Evolutionary conservation across 2,888 invertebrate genomes (phyloP).

Genomic region (Schrankia costaestrigalis): DNA sequence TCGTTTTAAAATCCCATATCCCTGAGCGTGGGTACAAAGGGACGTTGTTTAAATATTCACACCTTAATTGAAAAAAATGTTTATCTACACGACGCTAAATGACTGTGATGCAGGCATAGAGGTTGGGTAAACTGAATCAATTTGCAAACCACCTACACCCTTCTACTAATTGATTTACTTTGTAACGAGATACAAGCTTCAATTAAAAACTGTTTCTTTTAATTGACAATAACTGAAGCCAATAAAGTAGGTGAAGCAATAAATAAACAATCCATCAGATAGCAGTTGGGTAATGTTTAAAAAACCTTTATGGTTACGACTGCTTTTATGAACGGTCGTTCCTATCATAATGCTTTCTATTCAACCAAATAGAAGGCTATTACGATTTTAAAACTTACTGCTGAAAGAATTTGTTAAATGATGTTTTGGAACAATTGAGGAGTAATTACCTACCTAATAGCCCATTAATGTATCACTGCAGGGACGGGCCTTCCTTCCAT

Average conservation of each 20-base stretch:
- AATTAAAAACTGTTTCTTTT: constrained; percentile 65
- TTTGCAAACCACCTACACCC: constrained; percentile 50
- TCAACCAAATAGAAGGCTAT: too few species aligned
- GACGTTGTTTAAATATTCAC: constrained; percentile 18
- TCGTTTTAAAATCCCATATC: constrained; percentile 11
- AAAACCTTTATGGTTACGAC: constrained; percentile 6
- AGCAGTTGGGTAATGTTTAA: constrained; percentile 9
- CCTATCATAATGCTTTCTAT: too few species aligned
- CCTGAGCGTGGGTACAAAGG: constrained; percentile 10
- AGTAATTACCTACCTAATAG: too few species aligned
- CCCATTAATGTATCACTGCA: too few species aligned
- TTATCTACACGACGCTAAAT: constrained; percentile 23
- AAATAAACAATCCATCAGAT: constrained; percentile 31
- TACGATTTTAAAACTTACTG: too few species aligned
- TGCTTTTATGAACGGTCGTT: too few species aligned
- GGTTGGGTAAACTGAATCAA: constrained; percentile 54
- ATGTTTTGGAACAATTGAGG: too few species aligned
- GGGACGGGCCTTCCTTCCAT: too few species aligned
- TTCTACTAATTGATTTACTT: constrained; percentile 75
- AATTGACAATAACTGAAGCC: constrained; percentile 53
- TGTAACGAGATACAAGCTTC: constrained; percentile 61
- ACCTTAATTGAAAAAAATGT: constrained; percentile 29
- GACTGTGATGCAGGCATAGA: constrained; percentile 30
- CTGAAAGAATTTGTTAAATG: too few species aligned
- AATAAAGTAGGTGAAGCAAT: constrained; percentile 39